Base-by-base conservation (phyloP, 2,113 vertebrate genomes). In the Anguilla japonica region DNA sequence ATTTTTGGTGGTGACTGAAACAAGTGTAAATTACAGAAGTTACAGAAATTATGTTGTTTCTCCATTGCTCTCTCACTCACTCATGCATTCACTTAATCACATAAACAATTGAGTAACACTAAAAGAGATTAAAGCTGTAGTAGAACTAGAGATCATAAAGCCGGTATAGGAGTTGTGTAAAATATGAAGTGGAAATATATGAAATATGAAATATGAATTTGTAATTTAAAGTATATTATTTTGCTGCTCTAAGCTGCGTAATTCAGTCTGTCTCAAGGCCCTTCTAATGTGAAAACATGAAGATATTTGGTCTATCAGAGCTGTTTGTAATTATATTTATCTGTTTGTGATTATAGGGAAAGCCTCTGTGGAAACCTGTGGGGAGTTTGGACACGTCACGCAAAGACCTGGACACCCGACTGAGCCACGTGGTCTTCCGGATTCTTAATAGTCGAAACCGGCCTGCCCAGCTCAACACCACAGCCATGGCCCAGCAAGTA, bases 401-500 rank as follows among this genome's bases (percentile, higher is more conserved):
- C 43, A 83, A 88, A 41, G 91, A 94, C 11, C 41, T 92, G 87
- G 91, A 95, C 34, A 89, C 75, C 83, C 93, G 90, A 50, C 95
- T 96, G 40, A 93, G 88, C 90, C 93, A 95, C 79, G 89, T 96
- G 84, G 91, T 95, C 71, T 94, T 95, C 60, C 94, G 93, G 88
- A 89, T 98, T 84, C 93, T 96, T 56, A 91, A 93, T 86, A 94
- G 96, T 89, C 96, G 95, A 92, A 96, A 93, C 88, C 89, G 92
- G 53, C 92, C 96, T 79, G 95, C 96, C 60, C 94, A 95, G 88
- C 94, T 99, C 81, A 94, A 94, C 91, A 90, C 94, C 0, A 84
- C 91, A 75, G 94, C 96, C 80, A 95, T 97, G 96, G 92, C 92
- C 79, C 94, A 92, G 90, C 97, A 98, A 91, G 91, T 98, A 50